Evolutionary conservation across 1,140 invertebrate genomes (phyloP).

Genomic region (Procambarus virginalis): DNA sequence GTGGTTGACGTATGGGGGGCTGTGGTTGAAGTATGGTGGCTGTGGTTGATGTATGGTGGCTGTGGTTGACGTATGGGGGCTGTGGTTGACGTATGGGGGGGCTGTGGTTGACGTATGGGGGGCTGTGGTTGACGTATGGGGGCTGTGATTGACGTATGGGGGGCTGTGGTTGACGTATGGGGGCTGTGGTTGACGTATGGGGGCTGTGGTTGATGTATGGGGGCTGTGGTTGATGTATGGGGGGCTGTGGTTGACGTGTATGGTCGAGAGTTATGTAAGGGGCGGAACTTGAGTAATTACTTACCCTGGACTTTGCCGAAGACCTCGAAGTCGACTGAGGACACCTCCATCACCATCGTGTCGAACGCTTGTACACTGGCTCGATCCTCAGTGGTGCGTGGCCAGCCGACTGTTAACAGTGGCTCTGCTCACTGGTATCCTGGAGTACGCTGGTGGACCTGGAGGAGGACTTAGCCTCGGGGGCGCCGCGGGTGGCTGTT

Average conservation of each 20-base stretch:
- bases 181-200: background rate
- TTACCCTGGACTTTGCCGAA: conserved; percentile 50
- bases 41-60: background rate
- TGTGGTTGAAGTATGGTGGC: background rate
- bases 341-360: conserved; percentile 31
- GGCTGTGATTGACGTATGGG: background rate
- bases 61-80: background rate
- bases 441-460: conserved; percentile 14
- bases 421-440: conserved; percentile 26
- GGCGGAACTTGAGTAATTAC: background rate
- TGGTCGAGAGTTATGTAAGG: background rate
- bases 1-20: background rate
- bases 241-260: background rate
- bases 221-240: background rate
- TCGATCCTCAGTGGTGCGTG: background rate
- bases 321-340: conserved; percentile 34
- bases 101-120: background rate
- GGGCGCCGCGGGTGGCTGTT: background rate
- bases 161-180: background rate
- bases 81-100: background rate
- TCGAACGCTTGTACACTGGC: background rate
- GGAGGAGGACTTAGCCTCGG: conserved; percentile 4
- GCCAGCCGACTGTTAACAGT: conserved; percentile 8
- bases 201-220: background rate
- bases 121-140: background rate